These are phyloP conservation scores for Elegia similella DNA, from an alignment of 2,888 invertebrate species.

Conservation along the genomic window DNA sequence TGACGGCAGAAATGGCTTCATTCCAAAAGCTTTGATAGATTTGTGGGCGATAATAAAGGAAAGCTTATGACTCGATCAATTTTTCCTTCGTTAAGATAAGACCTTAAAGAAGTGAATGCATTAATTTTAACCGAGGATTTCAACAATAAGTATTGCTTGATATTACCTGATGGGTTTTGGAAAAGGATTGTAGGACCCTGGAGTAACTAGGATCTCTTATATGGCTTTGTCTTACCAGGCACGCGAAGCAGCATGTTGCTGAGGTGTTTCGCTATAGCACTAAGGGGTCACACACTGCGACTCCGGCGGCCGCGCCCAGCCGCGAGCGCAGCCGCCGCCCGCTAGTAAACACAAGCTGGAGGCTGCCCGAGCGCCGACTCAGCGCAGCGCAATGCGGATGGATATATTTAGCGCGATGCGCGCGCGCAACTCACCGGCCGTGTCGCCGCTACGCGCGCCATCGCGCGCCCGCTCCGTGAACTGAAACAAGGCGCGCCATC, in stretches of 20 bases:
- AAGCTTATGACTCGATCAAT: neutral
- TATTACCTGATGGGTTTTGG: too few relatives aligned
- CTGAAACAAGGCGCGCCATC: slow-evolving; percentile 55
- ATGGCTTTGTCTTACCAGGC: slow-evolving; percentile 21
- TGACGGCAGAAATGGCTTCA: neutral
- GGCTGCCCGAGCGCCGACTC: slow-evolving; percentile 29
- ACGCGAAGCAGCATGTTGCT: slow-evolving; percentile 12
- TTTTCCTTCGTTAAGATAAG: too few relatives aligned
- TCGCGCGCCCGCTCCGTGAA: slow-evolving; percentile 72
- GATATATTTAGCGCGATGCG: slow-evolving; percentile 56
- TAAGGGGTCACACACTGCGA: slow-evolving; percentile 20
- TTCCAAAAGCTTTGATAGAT: neutral
- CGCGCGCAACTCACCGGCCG: slow-evolving; percentile 59
- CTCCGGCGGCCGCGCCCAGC: slow-evolving; percentile 41
- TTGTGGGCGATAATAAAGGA: neutral
- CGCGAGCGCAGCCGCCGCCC: slow-evolving; percentile 43
- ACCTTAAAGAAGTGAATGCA: neutral
- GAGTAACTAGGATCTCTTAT: too few relatives aligned
- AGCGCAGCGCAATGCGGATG: slow-evolving; percentile 48
- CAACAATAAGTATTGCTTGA: too few relatives aligned
- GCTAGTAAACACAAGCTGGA: slow-evolving; percentile 17
- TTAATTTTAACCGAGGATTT: neutral
- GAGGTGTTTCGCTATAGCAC: neutral
- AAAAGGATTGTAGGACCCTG: too few relatives aligned
- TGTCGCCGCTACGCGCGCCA: slow-evolving; percentile 65